A percentile compares a stretch with the other conserved stretches of the same genome.
These are phyloP conservation scores for Hermatobates lingyangjiaoensis DNA, from an alignment of 1,140 invertebrate genomes.

Conservation along the genomic window DNA sequence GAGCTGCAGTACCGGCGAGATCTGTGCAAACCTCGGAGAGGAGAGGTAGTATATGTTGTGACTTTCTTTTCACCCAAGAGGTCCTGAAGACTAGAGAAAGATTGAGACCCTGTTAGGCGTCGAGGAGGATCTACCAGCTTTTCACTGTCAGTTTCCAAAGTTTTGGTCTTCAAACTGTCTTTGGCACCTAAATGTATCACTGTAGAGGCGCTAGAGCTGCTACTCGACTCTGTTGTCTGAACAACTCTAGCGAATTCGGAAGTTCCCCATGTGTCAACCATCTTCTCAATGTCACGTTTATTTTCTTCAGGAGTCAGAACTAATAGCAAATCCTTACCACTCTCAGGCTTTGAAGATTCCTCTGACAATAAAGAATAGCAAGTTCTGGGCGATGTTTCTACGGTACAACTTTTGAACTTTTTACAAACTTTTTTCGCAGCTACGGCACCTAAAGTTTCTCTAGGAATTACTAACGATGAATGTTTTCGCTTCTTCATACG, in stretches of 20 bases:
- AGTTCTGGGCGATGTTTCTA: slow-evolving; percentile 28
- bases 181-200: slow-evolving; percentile 19
- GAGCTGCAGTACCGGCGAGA: slow-evolving; percentile 11
- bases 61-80: slow-evolving; percentile 42
- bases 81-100: slow-evolving; percentile 52
- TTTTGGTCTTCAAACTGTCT: slow-evolving; percentile 7
- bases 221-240: slow-evolving; percentile 14
- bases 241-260: slow-evolving; percentile 13
- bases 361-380: slow-evolving; percentile 31
- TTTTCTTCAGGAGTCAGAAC: slow-evolving; percentile 27
- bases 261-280: slow-evolving; percentile 28
- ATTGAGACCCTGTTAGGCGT: slow-evolving; percentile 26
- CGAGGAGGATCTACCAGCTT: not conserved
- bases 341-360: slow-evolving; percentile 19
- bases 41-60: slow-evolving; percentile 11
- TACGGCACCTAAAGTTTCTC: slow-evolving; percentile 41
- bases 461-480: slow-evolving; percentile 27
- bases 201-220: slow-evolving; percentile 19
- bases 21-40: slow-evolving; percentile 7
- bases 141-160: not conserved
- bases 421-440: slow-evolving; percentile 31
- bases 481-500: slow-evolving; percentile 26
- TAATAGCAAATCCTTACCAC: slow-evolving; percentile 27
- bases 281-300: slow-evolving; percentile 26
- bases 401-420: slow-evolving; percentile 16